phyloP scores from a whole-genome alignment of 1,140 invertebrate species.

The Drosophila punjabiensis region DNA sequence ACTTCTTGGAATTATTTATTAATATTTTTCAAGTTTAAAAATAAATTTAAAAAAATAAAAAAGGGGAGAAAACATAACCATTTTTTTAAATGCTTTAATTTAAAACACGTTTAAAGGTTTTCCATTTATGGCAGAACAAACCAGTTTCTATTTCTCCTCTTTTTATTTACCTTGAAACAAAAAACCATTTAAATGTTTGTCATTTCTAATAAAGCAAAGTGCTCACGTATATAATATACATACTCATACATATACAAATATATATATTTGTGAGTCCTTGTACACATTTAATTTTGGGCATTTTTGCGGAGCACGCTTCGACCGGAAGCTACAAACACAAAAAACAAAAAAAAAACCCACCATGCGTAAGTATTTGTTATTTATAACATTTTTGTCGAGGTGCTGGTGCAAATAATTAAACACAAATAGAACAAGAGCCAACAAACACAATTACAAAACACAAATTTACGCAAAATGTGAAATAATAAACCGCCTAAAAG shows the following conservation, averaged over 20 bases:
- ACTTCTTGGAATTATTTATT: not conserved
- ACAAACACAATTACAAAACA: slow-evolving; percentile 53
- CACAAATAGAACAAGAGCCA: slow-evolving; percentile 38
- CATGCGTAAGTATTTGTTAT: slow-evolving; percentile 35
- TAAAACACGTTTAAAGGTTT: not conserved
- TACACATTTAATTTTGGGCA: slow-evolving; percentile 6
- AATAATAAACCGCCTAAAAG: slow-evolving; percentile 53
- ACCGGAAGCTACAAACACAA: not conserved
- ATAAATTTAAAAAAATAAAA: not conserved
- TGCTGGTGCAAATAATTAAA: slow-evolving; percentile 57
- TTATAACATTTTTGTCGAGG: slow-evolving; percentile 49
- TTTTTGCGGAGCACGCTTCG: slow-evolving; percentile 4
- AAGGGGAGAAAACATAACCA: not conserved
- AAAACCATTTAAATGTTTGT: slow-evolving; percentile 20
- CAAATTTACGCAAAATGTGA: slow-evolving; percentile 37
- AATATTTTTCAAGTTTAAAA: not conserved
- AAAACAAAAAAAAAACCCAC: not conserved
- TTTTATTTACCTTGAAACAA: not conserved
- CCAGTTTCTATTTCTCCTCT: not conserved
- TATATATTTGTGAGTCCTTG: slow-evolving; percentile 11
- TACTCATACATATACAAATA: not conserved
- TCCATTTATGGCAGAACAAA: not conserved
- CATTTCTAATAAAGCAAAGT: slow-evolving; percentile 27
- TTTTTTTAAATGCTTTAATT: not conserved
- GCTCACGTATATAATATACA: not conserved